These are phyloP conservation scores for Pseudococcus viburni DNA, from an alignment of 2,888 invertebrate genomes.

Conservation along the genomic window DNA sequence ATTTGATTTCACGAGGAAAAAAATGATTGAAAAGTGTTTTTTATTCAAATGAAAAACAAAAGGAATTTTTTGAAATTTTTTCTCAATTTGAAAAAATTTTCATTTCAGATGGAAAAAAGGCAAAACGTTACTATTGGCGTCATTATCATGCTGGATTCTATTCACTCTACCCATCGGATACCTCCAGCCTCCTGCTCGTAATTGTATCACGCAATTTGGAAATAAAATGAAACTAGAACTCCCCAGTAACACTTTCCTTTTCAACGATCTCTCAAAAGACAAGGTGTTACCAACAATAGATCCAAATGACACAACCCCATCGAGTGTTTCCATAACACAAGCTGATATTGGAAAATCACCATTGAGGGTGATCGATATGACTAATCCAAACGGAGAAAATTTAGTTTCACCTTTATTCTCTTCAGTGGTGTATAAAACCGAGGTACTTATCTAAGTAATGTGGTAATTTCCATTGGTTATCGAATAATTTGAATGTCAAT, in stretches of 20 bases:
- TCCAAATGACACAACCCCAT: not conserved
- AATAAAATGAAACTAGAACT: conserved; percentile 35
- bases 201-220: conserved; percentile 75
- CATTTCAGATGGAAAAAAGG: conserved; percentile 84
- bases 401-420: conserved; percentile 62
- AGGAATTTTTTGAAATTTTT: too few relatives aligned
- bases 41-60: too few relatives aligned
- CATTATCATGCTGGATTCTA: conserved; percentile 94
- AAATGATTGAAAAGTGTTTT: too few relatives aligned
- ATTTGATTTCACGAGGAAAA: too few relatives aligned
- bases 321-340: not conserved
- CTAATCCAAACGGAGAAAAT: conserved; percentile 23
- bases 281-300: not conserved
- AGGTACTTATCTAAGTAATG: conserved; percentile 39
- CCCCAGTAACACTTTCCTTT: conserved; percentile 20
- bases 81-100: not conserved
- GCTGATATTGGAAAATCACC: conserved; percentile 64
- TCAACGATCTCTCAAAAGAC: not conserved
- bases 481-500: not conserved
- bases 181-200: conserved; percentile 92
- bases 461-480: not conserved
- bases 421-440: conserved; percentile 59
- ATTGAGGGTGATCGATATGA: conserved; percentile 28
- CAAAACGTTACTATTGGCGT: conserved; percentile 88
- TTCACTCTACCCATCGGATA: conserved; percentile 97